A percentile compares a stretch with the other conserved stretches of the same genome.
These are phyloP conservation scores for Orycteropus afer DNA, from an alignment of 2,113 vertebrate genomes.

Conservation along the genomic window DNA sequence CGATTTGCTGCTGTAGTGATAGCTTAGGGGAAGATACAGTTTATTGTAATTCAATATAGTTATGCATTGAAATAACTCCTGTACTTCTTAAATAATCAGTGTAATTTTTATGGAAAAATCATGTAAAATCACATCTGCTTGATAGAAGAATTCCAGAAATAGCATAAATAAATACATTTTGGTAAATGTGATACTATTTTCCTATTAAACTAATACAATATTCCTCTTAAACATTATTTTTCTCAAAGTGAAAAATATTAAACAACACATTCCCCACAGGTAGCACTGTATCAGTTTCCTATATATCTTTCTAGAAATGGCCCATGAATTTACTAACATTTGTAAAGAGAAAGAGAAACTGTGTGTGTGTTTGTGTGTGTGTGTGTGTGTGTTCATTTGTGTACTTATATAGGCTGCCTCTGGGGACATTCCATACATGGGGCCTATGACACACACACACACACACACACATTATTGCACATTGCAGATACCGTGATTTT, in stretches of 20 bases:
- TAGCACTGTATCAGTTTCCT: constrained; percentile 4
- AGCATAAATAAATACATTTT: not conserved
- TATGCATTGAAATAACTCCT: not conserved
- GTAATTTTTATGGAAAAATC: not conserved
- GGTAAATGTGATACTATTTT: not conserved
- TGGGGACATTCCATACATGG: not conserved
- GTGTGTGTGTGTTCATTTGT: not conserved
- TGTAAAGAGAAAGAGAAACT: no score
- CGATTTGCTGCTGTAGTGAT: not conserved
- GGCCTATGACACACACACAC: no score
- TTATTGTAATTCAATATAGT: not conserved
- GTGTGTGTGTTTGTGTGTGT: not conserved
- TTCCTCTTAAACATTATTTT: constrained; percentile 45
- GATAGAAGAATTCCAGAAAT: not conserved
- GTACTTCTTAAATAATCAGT: not conserved
- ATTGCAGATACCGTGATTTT: no score
- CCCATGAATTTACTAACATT: not conserved
- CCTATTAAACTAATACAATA: not conserved
- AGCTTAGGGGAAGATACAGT: not conserved
- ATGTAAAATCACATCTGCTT: not conserved
- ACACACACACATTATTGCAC: no score
- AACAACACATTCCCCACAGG: not conserved
- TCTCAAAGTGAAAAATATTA: not conserved
- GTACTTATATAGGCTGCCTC: not conserved
- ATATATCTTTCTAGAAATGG: constrained; percentile 1